phyloP scores from a whole-genome alignment of 1,140 invertebrate species.

The Sycobia sp. region DNA sequence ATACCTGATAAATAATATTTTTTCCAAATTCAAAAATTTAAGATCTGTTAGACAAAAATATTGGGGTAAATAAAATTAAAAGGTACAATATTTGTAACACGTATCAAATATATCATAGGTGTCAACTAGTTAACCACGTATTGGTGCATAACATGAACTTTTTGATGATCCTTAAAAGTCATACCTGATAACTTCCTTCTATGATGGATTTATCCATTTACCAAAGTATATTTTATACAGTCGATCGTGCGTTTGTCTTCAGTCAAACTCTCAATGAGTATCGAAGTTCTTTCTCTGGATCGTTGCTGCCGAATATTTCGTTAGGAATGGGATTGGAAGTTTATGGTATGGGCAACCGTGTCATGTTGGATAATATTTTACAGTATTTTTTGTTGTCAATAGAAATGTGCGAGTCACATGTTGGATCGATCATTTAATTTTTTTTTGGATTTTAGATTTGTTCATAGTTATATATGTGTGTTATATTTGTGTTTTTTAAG shows the following conservation, averaged over 20 bases:
- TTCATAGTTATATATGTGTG: not conserved
- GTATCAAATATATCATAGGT: not conserved
- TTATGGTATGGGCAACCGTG: not conserved
- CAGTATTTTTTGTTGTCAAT: conserved; percentile 5
- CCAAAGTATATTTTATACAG: conserved; percentile 20
- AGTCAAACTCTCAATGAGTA: conserved; percentile 12
- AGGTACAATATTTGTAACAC: not conserved
- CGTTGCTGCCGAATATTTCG: not conserved
- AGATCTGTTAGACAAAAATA: too few species aligned
- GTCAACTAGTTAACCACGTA: not conserved
- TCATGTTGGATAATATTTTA: conserved; percentile 20
- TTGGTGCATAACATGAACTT: conserved; percentile 1
- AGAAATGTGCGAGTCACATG: conserved; percentile 8
- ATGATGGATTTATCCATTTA: conserved; percentile 17
- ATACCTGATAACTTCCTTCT: conserved; percentile 24
- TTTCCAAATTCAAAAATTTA: too few species aligned
- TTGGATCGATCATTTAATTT: conserved; percentile 10
- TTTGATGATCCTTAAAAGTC: conserved; percentile 12
- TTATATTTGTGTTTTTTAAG: conserved; percentile 1
- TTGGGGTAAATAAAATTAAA: too few species aligned
- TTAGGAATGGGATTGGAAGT: conserved; percentile 3
- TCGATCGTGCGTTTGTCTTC: conserved; percentile 26
- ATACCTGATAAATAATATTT: too few species aligned
- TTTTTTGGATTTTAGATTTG: conserved; percentile 2
- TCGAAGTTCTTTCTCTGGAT: conserved; percentile 21